A percentile compares a stretch with the other conserved stretches of the same genome.
These are phyloP conservation scores for Hesperophylax magnus DNA, from an alignment of 1,140 invertebrate species.

Conservation along the genomic window DNA sequence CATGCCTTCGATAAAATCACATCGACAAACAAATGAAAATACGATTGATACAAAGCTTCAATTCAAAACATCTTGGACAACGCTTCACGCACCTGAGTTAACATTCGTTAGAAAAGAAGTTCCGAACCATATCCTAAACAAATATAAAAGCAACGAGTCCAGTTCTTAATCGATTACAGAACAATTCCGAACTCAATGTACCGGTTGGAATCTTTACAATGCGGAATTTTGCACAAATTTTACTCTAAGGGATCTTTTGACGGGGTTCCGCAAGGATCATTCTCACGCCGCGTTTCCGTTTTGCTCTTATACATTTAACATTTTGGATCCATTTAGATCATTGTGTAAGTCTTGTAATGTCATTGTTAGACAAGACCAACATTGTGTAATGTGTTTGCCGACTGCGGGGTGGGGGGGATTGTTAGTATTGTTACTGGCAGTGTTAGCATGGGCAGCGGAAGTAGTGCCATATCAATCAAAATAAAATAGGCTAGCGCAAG, in stretches of 20 bases:
- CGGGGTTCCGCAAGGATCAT: not conserved
- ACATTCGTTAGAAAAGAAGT: not conserved
- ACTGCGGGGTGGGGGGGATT: conserved; percentile 32
- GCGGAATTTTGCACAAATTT: conserved; percentile 14
- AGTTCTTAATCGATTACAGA: conserved; percentile 26
- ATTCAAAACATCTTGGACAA: conserved; percentile 7
- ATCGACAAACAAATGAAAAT: not conserved
- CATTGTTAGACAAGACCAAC: conserved; percentile 32
- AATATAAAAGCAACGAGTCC: conserved; percentile 11
- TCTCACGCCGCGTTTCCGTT: conserved; percentile 21
- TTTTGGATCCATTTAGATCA: not conserved
- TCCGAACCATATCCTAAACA: conserved; percentile 11
- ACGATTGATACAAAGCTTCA: not conserved
- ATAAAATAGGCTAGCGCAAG: conserved; percentile 6
- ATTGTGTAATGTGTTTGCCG: conserved; percentile 36
- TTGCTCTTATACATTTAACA: not conserved
- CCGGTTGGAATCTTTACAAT: not conserved
- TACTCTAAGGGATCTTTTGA: conserved; percentile 4
- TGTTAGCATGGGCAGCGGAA: conserved; percentile 37
- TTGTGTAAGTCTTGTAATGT: conserved; percentile 34
- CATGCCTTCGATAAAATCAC: not conserved
- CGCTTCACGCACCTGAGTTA: conserved; percentile 20
- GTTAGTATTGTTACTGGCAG: conserved; percentile 2
- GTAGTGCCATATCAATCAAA: conserved; percentile 47
- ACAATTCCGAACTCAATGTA: conserved; percentile 5